These are phyloP conservation scores for Ennomos erosarius DNA, from an alignment of 2,888 invertebrate species.

Conservation along the genomic window DNA sequence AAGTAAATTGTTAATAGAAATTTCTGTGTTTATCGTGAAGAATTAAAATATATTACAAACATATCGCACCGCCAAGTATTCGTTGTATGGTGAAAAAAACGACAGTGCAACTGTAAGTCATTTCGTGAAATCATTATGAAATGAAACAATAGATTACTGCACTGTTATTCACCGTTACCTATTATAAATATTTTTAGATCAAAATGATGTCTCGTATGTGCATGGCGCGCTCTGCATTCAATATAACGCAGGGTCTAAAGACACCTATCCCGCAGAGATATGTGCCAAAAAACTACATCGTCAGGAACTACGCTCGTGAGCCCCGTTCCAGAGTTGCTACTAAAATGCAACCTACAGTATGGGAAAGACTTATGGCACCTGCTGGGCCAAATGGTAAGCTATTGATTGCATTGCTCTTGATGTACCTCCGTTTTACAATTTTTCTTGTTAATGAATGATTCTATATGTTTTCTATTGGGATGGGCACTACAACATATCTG, in stretches of 20 bases:
- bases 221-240: conserved; percentile 65
- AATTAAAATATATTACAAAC: no score
- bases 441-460: no score
- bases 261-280: conserved; percentile 74
- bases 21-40: no score
- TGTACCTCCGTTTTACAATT: no score
- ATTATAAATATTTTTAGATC: conserved; percentile 54
- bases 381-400: conserved; percentile 90
- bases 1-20: no score
- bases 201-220: conserved; percentile 82
- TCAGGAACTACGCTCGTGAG: conserved; percentile 84
- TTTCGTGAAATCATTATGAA: conserved; percentile 26
- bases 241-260: conserved; percentile 66
- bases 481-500: no score
- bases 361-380: conserved; percentile 91
- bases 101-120: no score
- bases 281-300: conserved; percentile 76
- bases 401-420: no score
- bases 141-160: conserved; percentile 15
- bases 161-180: background rate
- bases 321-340: conserved; percentile 70
- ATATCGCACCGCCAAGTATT: no score
- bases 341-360: conserved; percentile 84
- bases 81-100: no score
- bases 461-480: no score